Percentiles rank a stretch among this genome's conserved stretches.
phyloP scores from a whole-genome alignment of 2,888 invertebrate species.

The Sarcophaga subvicina region DNA sequence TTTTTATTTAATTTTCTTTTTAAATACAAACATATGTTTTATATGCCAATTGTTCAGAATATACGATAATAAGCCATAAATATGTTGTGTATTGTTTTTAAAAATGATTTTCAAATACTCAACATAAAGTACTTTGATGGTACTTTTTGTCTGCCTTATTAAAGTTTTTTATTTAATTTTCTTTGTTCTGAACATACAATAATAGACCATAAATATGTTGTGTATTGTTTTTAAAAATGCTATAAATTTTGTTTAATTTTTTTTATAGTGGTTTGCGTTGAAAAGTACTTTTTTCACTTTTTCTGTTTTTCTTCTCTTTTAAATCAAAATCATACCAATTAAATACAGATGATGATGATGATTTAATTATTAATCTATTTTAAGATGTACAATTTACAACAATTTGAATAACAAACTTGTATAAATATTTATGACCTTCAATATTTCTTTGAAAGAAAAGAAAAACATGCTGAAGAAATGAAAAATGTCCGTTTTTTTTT shows the following conservation, averaged over 20 bases:
- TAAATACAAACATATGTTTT: too few relatives aligned
- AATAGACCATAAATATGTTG: neutral
- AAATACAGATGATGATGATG: neutral
- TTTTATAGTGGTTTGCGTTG: conserved; percentile 33
- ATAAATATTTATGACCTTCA: conserved; percentile 7
- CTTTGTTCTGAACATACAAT: too few relatives aligned
- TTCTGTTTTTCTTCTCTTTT: neutral
- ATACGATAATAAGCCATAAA: too few relatives aligned
- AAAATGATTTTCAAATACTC: too few relatives aligned
- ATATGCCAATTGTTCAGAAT: too few relatives aligned
- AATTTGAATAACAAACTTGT: neutral
- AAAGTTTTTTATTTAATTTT: too few relatives aligned
- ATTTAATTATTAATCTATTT: conserved; percentile 14
- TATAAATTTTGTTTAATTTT: neutral
- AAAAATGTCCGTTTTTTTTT: neutral
- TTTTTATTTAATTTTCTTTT: too few relatives aligned
- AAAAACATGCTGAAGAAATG: neutral
- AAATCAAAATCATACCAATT: neutral
- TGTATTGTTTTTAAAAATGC: neutral
- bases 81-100: too few relatives aligned
- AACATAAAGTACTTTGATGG: too few relatives aligned
- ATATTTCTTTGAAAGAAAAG: neutral
- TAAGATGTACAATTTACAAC: neutral
- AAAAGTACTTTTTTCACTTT: conserved; percentile 13
- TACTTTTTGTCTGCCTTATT: too few relatives aligned